A percentile compares a stretch with the other conserved stretches of the same genome.
Evolutionary conservation across 1,140 invertebrate genomes (phyloP).

Genomic region (Sinonovacula constricta): DNA sequence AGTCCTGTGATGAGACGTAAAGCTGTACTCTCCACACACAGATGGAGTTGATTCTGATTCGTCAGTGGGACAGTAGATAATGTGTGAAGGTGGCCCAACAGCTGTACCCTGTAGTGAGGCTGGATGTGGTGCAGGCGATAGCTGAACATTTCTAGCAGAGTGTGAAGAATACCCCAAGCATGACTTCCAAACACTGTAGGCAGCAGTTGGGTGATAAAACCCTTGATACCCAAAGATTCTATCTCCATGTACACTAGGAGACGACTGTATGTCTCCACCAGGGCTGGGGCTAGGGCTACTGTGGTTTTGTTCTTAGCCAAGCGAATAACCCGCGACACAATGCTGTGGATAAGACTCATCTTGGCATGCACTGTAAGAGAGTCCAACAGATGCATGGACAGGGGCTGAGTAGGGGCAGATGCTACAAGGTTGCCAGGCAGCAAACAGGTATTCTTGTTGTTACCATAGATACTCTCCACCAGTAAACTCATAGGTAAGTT

Average conservation of each 20-base stretch:
- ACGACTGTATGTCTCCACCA: slow-evolving; percentile 96
- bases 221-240: slow-evolving; percentile 97
- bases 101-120: slow-evolving; percentile 94
- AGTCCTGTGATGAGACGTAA: slow-evolving; percentile 93
- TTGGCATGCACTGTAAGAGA: slow-evolving; percentile 98
- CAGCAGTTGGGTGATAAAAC: slow-evolving; percentile 94
- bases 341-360: slow-evolving; percentile 98
- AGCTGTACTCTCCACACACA: slow-evolving; percentile 96
- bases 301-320: slow-evolving; percentile 88
- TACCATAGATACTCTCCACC: slow-evolving; percentile 92
- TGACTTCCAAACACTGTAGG: slow-evolving; percentile 94
- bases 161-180: slow-evolving; percentile 96
- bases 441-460: slow-evolving; percentile 75
- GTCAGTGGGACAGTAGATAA: slow-evolving; percentile 93
- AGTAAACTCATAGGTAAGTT: slow-evolving; percentile 90
- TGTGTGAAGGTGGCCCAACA: slow-evolving; percentile 92
- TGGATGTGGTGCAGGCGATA: slow-evolving; percentile 97
- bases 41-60: slow-evolving; percentile 95
- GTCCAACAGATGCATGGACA: slow-evolving; percentile 95
- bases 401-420: slow-evolving; percentile 85
- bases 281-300: slow-evolving; percentile 91
- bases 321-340: slow-evolving; percentile 93
- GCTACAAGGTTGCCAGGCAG: slow-evolving; percentile 78
- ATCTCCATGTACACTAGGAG: slow-evolving; percentile 97
- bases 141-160: slow-evolving; percentile 96